Percentiles rank a stretch among this genome's conserved stretches.
phyloP scores from a whole-genome alignment of 30 jellyfish, hydroid and myxozoan species.

The Chironex yamaguchii region DNA sequence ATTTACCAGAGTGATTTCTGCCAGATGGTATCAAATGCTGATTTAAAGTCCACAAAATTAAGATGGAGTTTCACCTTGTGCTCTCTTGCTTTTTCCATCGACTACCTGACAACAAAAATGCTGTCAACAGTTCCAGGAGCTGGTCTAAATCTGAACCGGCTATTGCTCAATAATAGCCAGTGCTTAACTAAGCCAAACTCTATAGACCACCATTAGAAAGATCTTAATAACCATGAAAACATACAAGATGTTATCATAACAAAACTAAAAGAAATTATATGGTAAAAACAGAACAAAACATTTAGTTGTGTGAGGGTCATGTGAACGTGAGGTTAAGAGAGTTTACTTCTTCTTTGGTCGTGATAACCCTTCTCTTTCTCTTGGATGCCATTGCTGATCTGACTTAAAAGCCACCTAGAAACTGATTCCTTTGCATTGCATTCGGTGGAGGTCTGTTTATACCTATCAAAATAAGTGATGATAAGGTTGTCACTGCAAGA shows the following conservation, averaged over 20 bases:
- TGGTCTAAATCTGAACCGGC: too few relatives aligned
- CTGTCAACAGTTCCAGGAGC: too few relatives aligned
- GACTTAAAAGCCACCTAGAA: neutral
- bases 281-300: neutral
- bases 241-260: neutral
- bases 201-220: neutral
- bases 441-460: conserved; percentile 9
- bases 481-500: neutral
- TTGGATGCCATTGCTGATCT: neutral
- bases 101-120: too few relatives aligned
- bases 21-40: too few relatives aligned
- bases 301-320: neutral
- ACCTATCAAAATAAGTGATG: conserved; percentile 30
- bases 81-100: too few relatives aligned
- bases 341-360: neutral
- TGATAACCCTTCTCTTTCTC: neutral
- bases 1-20: too few relatives aligned
- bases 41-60: too few relatives aligned
- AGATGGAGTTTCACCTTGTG: too few relatives aligned
- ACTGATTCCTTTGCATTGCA: neutral
- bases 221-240: neutral
- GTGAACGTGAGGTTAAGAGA: neutral
- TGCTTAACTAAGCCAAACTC: neutral
- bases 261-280: too few relatives aligned
- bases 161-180: too few relatives aligned